Evolutionary conservation across 2,888 invertebrate genomes (phyloP), one percentile per base, ranked within the genome.

Genomic region (Aelia acuminata): DNA sequence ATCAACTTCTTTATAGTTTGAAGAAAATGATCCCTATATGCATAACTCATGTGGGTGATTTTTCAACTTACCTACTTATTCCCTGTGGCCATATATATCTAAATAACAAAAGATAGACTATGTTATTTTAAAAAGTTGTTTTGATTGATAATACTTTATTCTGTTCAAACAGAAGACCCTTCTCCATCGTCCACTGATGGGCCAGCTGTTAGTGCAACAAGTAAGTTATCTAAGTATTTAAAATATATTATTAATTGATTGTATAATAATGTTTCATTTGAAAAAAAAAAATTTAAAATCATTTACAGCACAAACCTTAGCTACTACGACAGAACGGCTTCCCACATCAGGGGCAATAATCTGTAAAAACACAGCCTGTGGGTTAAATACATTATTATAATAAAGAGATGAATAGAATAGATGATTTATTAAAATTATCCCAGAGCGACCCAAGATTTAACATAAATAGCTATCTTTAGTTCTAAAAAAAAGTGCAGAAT

Each of bases 131-230:
- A n/a, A n/a, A n/a, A n/a, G n/a, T 13, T 63, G 31, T 3, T 63
- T 31, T 63, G 15, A 63, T 63, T n/a, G n/a, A n/a, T 4, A 4
- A 31, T 15, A 63, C 31, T 31, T 13, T 15, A 63, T 63, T 63
- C 26, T 63, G 57, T 63, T 63, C 18, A 3, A 63, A 80, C 22
- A 80, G 75, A 80, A 43, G 43, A 80, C 4, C 75, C 75, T 80
- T 43, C 75, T 31, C 35, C 75, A 84, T 85, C 53, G 49, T 39
- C 50, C 39, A 90, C 95, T 91, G 94, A 94, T 89, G 95, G 95
- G 90, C 95, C 95, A 53, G 95, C 95, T 93, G 95, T 95, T 91
- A 95, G 95, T 93, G 95, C 95, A 91, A 95, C 95, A 92, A 95
- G 95, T 95, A 94, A 95, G 95, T 95, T 75, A 75, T 75, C 31